Evolutionary conservation across 2,113 vertebrate genomes (phyloP).

Genomic region (Eulemur rufifrons): DNA sequence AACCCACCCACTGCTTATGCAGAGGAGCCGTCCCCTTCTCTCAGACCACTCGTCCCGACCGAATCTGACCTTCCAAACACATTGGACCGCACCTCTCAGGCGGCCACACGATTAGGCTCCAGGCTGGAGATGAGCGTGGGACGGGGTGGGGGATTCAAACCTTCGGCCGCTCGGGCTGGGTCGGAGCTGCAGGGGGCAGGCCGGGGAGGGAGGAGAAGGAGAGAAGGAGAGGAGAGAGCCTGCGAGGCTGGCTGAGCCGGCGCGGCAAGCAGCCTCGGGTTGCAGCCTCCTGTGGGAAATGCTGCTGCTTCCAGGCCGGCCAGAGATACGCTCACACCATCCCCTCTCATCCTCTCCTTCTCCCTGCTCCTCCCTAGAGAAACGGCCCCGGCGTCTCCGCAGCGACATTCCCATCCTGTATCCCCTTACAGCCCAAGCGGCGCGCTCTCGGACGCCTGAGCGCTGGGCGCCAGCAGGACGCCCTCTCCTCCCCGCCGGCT

Average conservation of each 20-base stretch:
- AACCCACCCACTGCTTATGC: neutral
- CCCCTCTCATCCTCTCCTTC: neutral
- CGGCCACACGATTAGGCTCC: neutral
- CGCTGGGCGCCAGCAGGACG: neutral
- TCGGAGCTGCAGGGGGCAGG: neutral
- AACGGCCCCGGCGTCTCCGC: neutral
- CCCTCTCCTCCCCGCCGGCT: neutral
- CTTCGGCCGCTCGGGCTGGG: neutral
- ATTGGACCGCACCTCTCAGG: neutral
- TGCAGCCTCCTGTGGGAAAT: neutral
- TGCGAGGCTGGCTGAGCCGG: neutral
- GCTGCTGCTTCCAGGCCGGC: neutral
- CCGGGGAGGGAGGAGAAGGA: neutral
- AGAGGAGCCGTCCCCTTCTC: neutral
- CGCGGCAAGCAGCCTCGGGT: neutral
- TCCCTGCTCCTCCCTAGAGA: neutral
- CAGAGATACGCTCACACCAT: neutral
- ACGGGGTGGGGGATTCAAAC: neutral
- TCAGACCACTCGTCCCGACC: neutral
- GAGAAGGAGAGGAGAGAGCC: neutral
- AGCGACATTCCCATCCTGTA: neutral
- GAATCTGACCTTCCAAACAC: conserved; percentile 25
- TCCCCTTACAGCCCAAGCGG: neutral
- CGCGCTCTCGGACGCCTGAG: neutral
- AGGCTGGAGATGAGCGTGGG: neutral